Base-by-base conservation (phyloP, 1,140 invertebrate species). In the Papilio xuthus region DNA sequence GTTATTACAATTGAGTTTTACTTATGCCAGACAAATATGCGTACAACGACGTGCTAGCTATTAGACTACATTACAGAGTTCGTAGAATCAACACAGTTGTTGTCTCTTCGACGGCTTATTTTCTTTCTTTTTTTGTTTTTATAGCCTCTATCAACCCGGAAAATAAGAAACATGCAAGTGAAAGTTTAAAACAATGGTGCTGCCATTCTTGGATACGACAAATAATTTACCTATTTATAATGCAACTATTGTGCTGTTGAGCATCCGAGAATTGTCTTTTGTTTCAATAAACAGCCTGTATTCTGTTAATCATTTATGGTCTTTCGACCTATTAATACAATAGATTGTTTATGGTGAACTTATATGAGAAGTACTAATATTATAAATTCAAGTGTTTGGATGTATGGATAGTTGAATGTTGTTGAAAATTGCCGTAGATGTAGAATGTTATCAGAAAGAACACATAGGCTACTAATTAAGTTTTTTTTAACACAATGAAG, bases 161-260 rank as follows among this genome's bases (percentile, higher is more conserved):
- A 67, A 67, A 67, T 13, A 0, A 67, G 60, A 28, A 28, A 6
- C 60, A 67, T 67, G 60, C 60, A 67, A 67, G 60, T 67, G 60
- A 67, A 67, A 67, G 60, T 67, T 28, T 28, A 67, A 67, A 28
- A 67, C 60, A 67, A 67, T 67, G 60, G 60, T 28, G 60, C 60
- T 28, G 26, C 60, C 60, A 67, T 28, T 67, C 23, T 67, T 60
- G 56, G 23, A 26, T 60, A 28, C 60, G 60, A 28, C 60, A 67
- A 28, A 67, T 67, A 13, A 18, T 23, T 60, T 60, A 26, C 3
- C 20, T 60, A 67, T 67, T 67, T 67, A 32, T 67, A 60, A 60
- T 60, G 56, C 56, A 60, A 60, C 23, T 67, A 28, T 67, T 28
- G 23, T 67, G 23, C 23, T 60, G 20, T 28, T 67, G 32, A 67